These are phyloP conservation scores for Camelus bactrianus DNA, from an alignment of 2,113 vertebrate species.

Conservation along the genomic window DNA sequence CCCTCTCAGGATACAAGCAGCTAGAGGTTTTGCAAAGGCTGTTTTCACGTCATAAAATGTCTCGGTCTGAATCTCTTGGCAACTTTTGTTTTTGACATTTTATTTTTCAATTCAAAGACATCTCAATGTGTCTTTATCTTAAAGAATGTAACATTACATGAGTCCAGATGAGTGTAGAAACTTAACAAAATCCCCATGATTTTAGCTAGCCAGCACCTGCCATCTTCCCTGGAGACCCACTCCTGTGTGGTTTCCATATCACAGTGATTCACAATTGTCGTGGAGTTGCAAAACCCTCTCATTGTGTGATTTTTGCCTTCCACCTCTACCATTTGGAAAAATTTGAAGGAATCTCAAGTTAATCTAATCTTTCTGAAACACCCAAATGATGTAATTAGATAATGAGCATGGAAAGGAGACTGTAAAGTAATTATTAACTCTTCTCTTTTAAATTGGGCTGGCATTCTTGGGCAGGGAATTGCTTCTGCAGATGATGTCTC, in stretches of 20 bases:
- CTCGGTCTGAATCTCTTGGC: constrained; percentile 71
- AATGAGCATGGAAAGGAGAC: not conserved
- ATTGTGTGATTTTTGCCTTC: not conserved
- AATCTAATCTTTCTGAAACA: not conserved
- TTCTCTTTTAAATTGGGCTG: not conserved
- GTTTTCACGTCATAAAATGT: constrained; percentile 84
- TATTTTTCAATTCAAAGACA: constrained; percentile 53
- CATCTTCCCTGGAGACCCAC: not conserved
- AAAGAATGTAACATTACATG: not conserved
- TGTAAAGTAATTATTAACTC: not conserved
- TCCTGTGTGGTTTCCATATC: not conserved
- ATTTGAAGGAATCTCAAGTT: not conserved
- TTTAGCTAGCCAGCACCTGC: not conserved
- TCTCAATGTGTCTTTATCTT: not conserved
- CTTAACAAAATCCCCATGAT: not conserved
- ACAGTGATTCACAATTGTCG: not conserved
- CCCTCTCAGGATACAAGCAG: constrained; percentile 59
- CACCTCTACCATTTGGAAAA: not conserved
- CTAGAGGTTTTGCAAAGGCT: constrained; percentile 66
- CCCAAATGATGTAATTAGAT: not conserved
- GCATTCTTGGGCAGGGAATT: not conserved
- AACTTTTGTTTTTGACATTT: constrained; percentile 54
- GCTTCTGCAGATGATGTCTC: not conserved
- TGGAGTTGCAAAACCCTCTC: not conserved
- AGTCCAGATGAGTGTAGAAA: not conserved